Base-by-base conservation (phyloP, 2,888 invertebrate species). In the Drosophila vallismaia region DNA sequence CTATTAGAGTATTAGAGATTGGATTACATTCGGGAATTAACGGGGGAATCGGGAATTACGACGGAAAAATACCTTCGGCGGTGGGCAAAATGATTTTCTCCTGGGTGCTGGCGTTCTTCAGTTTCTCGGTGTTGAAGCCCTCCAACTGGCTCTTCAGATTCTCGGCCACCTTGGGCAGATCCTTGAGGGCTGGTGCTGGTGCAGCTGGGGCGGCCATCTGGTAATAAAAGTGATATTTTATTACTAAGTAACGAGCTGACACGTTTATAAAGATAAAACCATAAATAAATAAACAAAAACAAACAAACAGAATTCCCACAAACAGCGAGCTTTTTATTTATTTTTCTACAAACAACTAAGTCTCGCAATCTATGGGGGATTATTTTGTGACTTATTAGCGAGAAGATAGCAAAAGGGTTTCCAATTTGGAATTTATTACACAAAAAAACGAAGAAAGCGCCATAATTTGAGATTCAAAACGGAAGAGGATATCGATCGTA, bases 31-130 rank as follows among this genome's bases (percentile, higher is more conserved):
- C n/a, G n/a, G n/a, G n/a, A n/a, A n/a, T n/a, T n/a, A n/a, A n/a
- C n/a, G n/a, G n/a, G n/a, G n/a, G n/a, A n/a, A n/a, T n/a, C n/a
- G n/a, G n/a, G n/a, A n/a, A n/a, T n/a, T n/a, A n/a, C n/a, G n/a
- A n/a, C n/a, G n/a, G n/a, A n/a, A n/a, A n/a, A n/a, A n/a, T n/a
- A n/a, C n/a, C 98, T 95, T 97, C 96, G 82, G 97, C 97, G 45
- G 98, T 96, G 64, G 98, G 98, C 87, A 99, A 93, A 72, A 97
- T 94, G 68, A 97, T 96, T 92, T 98, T 99, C 91, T 98, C 98
- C 77, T 96, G 94, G 62, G 97, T 98, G 85, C 95, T 95, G 7
- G 97, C 96, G 90, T 97, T 97, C 91, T 96, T 96, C 92, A 99
- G 94, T 89, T 96, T 95, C 89, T 95, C 95, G 70, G 96, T 94